Evolutionary conservation across 2,797 vertebrate genomes (phyloP).

Genomic region (Sphaeramia orbicularis): DNA sequence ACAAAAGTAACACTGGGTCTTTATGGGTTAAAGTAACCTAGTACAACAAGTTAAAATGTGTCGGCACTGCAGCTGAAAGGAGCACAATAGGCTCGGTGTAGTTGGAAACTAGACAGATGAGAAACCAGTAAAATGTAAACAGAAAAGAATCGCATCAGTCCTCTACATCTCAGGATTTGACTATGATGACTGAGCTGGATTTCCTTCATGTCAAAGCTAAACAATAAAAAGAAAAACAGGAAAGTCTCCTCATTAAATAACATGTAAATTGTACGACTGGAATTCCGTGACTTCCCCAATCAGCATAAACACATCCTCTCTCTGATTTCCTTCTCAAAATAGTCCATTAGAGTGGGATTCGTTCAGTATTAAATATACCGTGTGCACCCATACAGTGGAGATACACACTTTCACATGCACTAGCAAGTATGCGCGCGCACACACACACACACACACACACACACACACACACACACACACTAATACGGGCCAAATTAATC

Average conservation of each 20-base stretch:
- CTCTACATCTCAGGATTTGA: no score
- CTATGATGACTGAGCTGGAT: background rate
- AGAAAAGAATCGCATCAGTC: no score
- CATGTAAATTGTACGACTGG: background rate
- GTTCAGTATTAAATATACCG: background rate
- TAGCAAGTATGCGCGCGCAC: background rate
- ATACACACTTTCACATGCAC: background rate
- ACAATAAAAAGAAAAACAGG: background rate
- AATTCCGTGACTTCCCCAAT: conserved; percentile 5
- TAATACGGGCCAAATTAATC: conserved; percentile 9
- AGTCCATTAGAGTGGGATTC: background rate
- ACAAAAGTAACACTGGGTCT: no score
- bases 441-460: background rate
- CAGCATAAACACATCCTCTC: background rate
- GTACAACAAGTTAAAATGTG: no score
- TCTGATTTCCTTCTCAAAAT: background rate
- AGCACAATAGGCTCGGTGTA: no score
- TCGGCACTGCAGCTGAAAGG: no score
- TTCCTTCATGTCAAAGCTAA: background rate
- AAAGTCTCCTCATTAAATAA: background rate
- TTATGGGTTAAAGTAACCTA: no score
- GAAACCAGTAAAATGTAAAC: no score
- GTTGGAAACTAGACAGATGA: no score
- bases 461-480: no score
- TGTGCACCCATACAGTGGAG: background rate